Evolutionary conservation across 2,113 vertebrate species (phyloP).

Genomic region (Phaethon lepturus): DNA sequence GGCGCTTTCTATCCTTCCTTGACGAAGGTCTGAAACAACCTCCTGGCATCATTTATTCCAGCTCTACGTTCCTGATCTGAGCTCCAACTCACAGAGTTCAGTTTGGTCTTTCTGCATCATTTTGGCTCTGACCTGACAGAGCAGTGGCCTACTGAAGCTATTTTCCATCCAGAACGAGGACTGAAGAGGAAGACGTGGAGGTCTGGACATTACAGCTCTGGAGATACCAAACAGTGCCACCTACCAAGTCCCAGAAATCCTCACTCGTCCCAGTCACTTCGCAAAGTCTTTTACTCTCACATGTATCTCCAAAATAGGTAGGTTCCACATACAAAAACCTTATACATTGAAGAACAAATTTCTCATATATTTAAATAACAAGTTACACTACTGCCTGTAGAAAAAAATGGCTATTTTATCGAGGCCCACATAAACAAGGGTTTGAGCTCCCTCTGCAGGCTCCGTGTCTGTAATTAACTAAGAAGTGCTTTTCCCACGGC

Average conservation of each 20-base stretch:
- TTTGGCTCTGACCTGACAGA: not conserved
- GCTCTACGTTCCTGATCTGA: not conserved
- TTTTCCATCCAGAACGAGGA: not conserved
- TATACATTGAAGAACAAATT: not conserved
- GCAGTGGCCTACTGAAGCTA: not conserved
- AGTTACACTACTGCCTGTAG: not conserved
- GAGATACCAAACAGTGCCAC: conserved; percentile 47
- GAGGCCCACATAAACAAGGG: conserved; percentile 63
- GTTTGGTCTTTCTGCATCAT: not conserved
- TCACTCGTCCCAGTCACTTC: not conserved
- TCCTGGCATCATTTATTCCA: not conserved
- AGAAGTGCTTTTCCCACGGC: conserved; percentile 43
- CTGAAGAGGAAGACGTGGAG: not conserved
- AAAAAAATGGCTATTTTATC: conserved; percentile 9
- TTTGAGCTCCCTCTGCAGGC: conserved; percentile 75
- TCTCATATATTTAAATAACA: conserved; percentile 4
- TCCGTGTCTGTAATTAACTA: conserved; percentile 60
- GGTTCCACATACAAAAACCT: not conserved
- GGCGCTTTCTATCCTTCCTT: not conserved
- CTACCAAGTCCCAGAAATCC: conserved; percentile 15
- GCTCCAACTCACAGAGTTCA: not conserved
- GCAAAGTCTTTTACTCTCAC: not conserved
- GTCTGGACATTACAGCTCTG: not conserved
- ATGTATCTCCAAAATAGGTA: not conserved
- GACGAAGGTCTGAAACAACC: not conserved